phyloP scores from a whole-genome alignment of 2,888 invertebrate genomes.

The Elaeidobius kamerunicus region DNA sequence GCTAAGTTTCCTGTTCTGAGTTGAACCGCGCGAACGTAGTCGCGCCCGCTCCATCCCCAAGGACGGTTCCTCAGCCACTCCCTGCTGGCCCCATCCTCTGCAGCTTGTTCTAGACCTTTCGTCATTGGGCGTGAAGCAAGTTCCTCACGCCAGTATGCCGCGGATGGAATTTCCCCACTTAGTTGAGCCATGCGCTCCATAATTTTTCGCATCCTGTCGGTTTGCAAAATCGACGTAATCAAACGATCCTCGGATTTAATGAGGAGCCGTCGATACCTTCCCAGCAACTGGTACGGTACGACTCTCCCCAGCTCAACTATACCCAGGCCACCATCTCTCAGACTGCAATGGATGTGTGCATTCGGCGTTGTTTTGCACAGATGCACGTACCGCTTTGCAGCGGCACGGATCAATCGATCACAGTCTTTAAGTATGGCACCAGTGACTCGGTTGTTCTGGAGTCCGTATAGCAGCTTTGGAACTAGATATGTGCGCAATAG shows the following conservation, averaged over 20 bases:
- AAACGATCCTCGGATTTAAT: conserved; percentile 14
- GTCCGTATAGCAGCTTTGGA: conserved; percentile 41
- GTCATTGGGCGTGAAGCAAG: conserved; percentile 10
- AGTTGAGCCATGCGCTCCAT: background rate
- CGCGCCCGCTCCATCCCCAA: too few relatives aligned
- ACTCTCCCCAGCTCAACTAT: conserved; percentile 30
- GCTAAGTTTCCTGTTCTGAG: too few relatives aligned
- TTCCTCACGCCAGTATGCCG: conserved; percentile 13
- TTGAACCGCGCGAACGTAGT: too few relatives aligned
- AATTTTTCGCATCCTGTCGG: background rate
- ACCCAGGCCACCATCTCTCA: conserved; percentile 37
- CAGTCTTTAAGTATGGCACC: conserved; percentile 16
- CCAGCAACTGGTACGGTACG: conserved; percentile 25
- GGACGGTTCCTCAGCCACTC: too few relatives aligned
- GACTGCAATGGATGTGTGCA: conserved; percentile 37
- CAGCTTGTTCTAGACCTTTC: conserved; percentile 14
- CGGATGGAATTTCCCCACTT: conserved; percentile 11
- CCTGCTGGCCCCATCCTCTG: conserved; percentile 20
- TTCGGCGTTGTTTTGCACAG: conserved; percentile 48
- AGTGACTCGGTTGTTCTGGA: conserved; percentile 40
- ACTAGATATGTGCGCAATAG: conserved; percentile 41
- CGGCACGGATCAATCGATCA: conserved; percentile 18
- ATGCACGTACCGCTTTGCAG: conserved; percentile 47
- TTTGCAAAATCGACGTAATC: background rate
- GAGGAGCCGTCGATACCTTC: conserved; percentile 18